Evolutionary conservation across 2,797 vertebrate genomes (phyloP).

Genomic region (Rhodeus uyekii): DNA sequence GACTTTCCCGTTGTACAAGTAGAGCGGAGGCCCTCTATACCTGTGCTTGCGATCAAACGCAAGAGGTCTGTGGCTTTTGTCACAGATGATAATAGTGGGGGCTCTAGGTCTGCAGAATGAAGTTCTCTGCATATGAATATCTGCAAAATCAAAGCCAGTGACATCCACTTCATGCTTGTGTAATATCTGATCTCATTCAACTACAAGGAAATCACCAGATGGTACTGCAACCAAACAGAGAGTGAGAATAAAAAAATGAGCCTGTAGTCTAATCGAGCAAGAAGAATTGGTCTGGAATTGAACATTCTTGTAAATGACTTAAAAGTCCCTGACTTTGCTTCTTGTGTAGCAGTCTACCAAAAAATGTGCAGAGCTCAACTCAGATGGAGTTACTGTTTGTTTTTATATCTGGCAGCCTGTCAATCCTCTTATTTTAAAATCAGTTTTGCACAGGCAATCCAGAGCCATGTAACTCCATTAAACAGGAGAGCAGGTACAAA

Average conservation of each 20-base stretch:
- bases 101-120: neutral
- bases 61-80: conserved; percentile 24
- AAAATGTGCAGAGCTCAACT: conserved; percentile 8
- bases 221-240: neutral
- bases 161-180: neutral
- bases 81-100: neutral
- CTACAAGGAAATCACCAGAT: conserved; percentile 20
- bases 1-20: conserved; percentile 8
- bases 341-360: conserved; percentile 6
- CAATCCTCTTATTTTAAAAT: conserved; percentile 54
- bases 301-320: conserved; percentile 19
- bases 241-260: conserved; percentile 9
- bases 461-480: conserved; percentile 63
- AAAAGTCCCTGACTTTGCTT: conserved; percentile 21
- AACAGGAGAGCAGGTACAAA: conserved; percentile 58
- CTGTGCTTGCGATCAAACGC: conserved; percentile 15
- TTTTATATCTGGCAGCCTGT: conserved; percentile 49
- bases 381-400: conserved; percentile 41
- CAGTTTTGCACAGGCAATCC: conserved; percentile 54
- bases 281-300: conserved; percentile 19
- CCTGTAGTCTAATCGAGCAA: neutral
- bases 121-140: neutral
- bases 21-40: conserved; percentile 7
- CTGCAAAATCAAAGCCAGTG: neutral
- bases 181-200: conserved; percentile 4